Evolutionary conservation across 2,113 vertebrate genomes (phyloP), one percentile per base, ranked within the genome.

Genomic region (Ornithorhynchus anatinus): DNA sequence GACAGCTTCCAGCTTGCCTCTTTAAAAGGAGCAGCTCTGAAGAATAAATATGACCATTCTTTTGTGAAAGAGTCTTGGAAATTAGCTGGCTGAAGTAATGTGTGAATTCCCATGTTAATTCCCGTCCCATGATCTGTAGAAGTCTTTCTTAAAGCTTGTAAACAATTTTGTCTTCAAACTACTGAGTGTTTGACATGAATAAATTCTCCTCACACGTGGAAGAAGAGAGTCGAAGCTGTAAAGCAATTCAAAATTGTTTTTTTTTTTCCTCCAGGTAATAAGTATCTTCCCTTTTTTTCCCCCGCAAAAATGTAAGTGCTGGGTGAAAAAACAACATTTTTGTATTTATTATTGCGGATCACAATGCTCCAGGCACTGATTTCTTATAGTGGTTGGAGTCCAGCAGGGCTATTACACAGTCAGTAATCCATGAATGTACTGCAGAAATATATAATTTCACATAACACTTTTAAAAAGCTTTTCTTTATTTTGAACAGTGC

Each of bases 41-140:
- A 79, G 61, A 84, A 82, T 86, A 80, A 77, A 85, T 79, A 63
- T 11, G 56, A 72, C 57, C 61, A 35, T 61, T 73, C 11, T 70
- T 83, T 85, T 83, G 69, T 72, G 86, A 88, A 72, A 10, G 6
- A 45, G 4, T 44, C 78, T 58, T 60, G 73, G 53, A 75, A 90
- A 79, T 64, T 20, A 38, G 19, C 59, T 10, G 27, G 38, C 45
- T 72, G 47, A 83, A 72, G 23, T 39, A 48, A 22, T 70, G 19
- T 1, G 6, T 68, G 44, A 69, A 33, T 70, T 53, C 68, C 33
- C 8, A 1, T 58, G 15, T 52, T 72, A n/a, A 23, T 81, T 66
- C 63, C 43, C 77, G 3, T 54, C 85, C 25, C 31, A 15, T 38
- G 23, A 43, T 59, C 16, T 64, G 45, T 13, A 29, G 15, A 36